phyloP scores from a whole-genome alignment of 2,888 invertebrate species.

The Sialis lutaria region DNA sequence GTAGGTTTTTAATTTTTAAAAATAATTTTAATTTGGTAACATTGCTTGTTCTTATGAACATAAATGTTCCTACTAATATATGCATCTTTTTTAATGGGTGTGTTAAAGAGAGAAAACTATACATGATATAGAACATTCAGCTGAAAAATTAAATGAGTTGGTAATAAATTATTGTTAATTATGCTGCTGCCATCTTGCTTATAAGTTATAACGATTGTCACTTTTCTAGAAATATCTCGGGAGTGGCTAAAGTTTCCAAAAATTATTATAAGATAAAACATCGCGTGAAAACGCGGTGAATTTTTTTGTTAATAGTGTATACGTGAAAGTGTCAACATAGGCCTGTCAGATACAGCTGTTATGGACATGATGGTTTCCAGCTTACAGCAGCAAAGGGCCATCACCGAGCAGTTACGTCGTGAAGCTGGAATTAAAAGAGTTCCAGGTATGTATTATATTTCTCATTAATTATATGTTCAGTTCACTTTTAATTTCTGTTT shows the following conservation, averaged over 20 bases:
- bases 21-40: too few species aligned
- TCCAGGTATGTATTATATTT: conserved; percentile 21
- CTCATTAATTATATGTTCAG: too few species aligned
- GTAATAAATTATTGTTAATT: too few species aligned
- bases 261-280: not conserved
- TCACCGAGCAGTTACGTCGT: conserved; percentile 82
- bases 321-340: conserved; percentile 42
- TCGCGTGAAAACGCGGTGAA: not conserved
- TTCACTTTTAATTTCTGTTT: too few species aligned
- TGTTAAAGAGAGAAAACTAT: too few species aligned
- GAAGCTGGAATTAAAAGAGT: conserved; percentile 80
- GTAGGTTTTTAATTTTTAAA: too few species aligned
- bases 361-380: conserved; percentile 89
- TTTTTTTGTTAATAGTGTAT: not conserved
- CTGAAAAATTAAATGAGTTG: too few species aligned
- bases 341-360: conserved; percentile 75
- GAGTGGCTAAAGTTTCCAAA: not conserved
- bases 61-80: too few species aligned
- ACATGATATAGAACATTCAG: too few species aligned
- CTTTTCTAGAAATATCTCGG: not conserved
- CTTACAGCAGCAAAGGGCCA: conserved; percentile 83
- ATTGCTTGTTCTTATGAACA: too few species aligned
- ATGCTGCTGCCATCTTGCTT: too few species aligned
- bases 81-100: too few species aligned
- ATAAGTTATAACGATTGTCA: not conserved